Base-by-base conservation (phyloP, 2,888 invertebrate genomes). In the Netelia inedita region DNA sequence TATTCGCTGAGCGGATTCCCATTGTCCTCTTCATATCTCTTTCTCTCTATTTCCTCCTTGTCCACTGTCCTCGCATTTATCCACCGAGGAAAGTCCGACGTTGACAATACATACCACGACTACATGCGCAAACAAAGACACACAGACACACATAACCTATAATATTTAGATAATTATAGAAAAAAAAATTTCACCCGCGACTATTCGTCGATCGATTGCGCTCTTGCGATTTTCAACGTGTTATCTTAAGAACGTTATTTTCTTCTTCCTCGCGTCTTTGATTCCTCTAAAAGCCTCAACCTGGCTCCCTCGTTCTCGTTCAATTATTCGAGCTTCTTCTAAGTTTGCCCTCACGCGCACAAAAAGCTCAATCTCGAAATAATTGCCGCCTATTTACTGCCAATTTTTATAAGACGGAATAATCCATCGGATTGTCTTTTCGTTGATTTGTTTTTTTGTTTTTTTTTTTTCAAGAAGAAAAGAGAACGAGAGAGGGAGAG, bases 381-480 rank as follows among this genome's bases (percentile, higher is more conserved):
- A 43, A 57, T 43, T 69, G 46, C 43, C 28, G 59, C 35, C 71
- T 71, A 76, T 59, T 68, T 59, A 81, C 84, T 84, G 84, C 84
- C 84, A 84, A 41, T 84, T 84, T 46, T 84, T 84, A 69, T 84
- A 84, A 72, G 76, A 78, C 63, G 72, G 72, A 28, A 78, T 50
- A 53, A 55, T 59, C 46, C 46, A 55, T 50, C 57, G 9, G 16
- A 35, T 35, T 53, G 53, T 19, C n/a, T 19, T 57, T 79, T 78
- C 23, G 16, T 68, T 35, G 19, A 78, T 57, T 61, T 19, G 57
- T 50, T 59, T 21, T 68, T 46, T 23, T 9, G 21, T 35, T 43
- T 19, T 43, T 55, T 55, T 23, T 61, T 28, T 69, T 41, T 82
- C 21, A n/a, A 78, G 57, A 57, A 73, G 74, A 57, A 79, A 66